Base-by-base conservation (phyloP, 1,140 invertebrate species). In the Rhopalosiphum maidis region DNA sequence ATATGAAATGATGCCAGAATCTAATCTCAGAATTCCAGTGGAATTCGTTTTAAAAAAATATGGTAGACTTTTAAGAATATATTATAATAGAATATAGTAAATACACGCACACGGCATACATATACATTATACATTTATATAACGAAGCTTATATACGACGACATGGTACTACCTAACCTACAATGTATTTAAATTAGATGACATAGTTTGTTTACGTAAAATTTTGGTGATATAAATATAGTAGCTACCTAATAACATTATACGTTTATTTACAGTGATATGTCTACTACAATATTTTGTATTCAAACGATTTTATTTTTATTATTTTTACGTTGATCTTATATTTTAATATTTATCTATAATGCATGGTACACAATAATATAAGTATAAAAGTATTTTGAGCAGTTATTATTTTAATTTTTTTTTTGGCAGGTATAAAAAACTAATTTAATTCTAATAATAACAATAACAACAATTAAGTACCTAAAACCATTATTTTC, bases 1-100 rank as follows among this genome's bases (percentile, higher is more conserved):
- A 41, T 30, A 46, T 46, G 85, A 86, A 86, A 86, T 86, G 41
- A 86, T 86, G 85, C 85, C 85, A 86, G 85, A 86, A 86, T 86
- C 85, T 86, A 86, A 41, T 86, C 85, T 86, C 85, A 86, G 85
- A 46, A 46, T 86, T 43, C 41, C 85, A 86, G 41, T 86, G 11
- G 43, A 86, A 86, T 86, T 25, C 25, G 23, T 86, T 86, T 83
- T 11, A 43, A 46, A 48, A 86, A 77, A n/a, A 77, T 77, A 41
- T 21, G 9, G 7, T 46, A 11, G 41, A 30, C 85, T 5, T 48
- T 46, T 43, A 86, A 46, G 25, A 46, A 86, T 86, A 86, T 46
- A 86, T 46, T 46, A 86, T 46, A 86, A 46, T 30, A 46, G 15
- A 30, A 86, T 21, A 77, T 86, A 46, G 5, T 46, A 30, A 86